phyloP scores from a whole-genome alignment of 1,140 invertebrate species.

The Leptopilina clavipes region DNA sequence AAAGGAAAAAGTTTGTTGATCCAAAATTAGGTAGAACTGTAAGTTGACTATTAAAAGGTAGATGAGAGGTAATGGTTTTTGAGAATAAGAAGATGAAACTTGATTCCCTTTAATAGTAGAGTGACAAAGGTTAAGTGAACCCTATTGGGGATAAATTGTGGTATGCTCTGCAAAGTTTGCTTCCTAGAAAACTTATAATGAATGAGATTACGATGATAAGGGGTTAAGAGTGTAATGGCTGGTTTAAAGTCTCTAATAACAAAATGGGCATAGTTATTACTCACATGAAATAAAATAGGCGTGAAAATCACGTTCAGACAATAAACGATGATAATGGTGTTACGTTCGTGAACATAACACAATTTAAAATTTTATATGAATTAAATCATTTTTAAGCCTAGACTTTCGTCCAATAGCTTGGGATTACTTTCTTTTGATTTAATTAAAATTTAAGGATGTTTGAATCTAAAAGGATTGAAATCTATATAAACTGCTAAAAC shows the following conservation, averaged over 20 bases:
- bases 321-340: too few species aligned
- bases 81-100: background rate
- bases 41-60: background rate
- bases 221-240: slow-evolving; percentile 3
- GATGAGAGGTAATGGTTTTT: background rate
- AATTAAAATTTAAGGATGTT: too few species aligned
- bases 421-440: too few species aligned
- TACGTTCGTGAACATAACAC: too few species aligned
- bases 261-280: slow-evolving; percentile 2
- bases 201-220: slow-evolving; percentile 12
- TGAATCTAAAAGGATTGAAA: too few species aligned
- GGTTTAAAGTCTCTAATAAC: slow-evolving; percentile 16
- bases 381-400: too few species aligned
- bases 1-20: background rate
- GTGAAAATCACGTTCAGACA: background rate
- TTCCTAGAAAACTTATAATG: slow-evolving; percentile 20
- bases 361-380: too few species aligned
- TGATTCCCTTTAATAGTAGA: slow-evolving; percentile 12
- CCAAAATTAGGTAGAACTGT: background rate
- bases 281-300: background rate
- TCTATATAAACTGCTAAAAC: too few species aligned
- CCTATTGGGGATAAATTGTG: slow-evolving; percentile 15
- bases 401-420: too few species aligned
- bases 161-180: slow-evolving; percentile 3
- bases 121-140: slow-evolving; percentile 15